These are phyloP conservation scores for Otolemur garnettii DNA, from an alignment of 2,113 vertebrate species.

Conservation along the genomic window DNA sequence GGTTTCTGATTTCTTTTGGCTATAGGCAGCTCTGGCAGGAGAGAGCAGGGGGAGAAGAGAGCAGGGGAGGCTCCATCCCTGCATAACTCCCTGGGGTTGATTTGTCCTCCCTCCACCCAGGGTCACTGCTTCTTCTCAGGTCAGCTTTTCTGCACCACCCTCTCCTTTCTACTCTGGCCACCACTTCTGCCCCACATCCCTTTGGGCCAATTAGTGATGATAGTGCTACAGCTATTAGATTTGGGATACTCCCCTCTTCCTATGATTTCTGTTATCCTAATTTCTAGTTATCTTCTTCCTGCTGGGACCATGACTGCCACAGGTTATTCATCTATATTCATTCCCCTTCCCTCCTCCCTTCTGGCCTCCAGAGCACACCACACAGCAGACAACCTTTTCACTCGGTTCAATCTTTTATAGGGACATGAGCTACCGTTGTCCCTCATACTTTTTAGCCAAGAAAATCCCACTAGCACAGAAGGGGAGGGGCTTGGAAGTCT, in stretches of 20 bases:
- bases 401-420: constrained; percentile 33
- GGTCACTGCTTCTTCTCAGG: background rate
- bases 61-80: background rate
- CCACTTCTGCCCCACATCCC: background rate
- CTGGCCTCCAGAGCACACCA: background rate
- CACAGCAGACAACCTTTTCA: background rate
- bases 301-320: background rate
- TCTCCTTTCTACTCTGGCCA: background rate
- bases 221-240: background rate
- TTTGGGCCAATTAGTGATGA: background rate
- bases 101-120: background rate
- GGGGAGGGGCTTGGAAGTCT: background rate
- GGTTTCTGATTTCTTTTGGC: background rate
- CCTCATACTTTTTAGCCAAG: background rate
- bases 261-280: background rate
- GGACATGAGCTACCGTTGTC: accelerated
- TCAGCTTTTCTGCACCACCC: background rate
- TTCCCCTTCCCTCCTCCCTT: background rate
- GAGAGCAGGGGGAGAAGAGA: too few relatives aligned
- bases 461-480: background rate
- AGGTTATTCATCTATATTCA: background rate
- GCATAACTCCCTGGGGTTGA: background rate
- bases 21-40: background rate
- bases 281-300: background rate
- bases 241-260: background rate